These are phyloP conservation scores for Prorops nasuta DNA, from an alignment of 1,140 invertebrate species.

Conservation along the genomic window DNA sequence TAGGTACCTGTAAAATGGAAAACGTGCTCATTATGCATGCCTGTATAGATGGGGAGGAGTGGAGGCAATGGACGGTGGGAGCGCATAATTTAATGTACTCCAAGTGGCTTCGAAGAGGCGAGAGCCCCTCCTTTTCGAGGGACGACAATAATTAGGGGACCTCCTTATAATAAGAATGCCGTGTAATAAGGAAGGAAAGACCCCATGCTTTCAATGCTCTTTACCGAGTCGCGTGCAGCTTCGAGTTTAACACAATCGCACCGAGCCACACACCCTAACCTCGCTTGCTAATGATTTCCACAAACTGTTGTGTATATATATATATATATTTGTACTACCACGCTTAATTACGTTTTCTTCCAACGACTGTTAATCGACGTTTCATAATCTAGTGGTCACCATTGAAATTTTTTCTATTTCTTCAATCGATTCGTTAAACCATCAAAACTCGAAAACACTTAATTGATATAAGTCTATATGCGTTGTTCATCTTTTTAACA, in stretches of 20 bases:
- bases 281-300: conserved; percentile 20
- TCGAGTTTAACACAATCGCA: conserved; percentile 7
- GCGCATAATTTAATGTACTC: conserved; percentile 20
- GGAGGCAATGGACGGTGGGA: no score
- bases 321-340: no score
- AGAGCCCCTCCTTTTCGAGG: conserved; percentile 16
- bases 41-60: no score
- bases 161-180: conserved; percentile 24
- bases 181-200: conserved; percentile 21
- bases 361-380: neutral
- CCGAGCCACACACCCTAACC: no score
- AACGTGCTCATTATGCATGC: no score
- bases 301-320: conserved; percentile 23
- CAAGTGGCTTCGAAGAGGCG: conserved; percentile 15
- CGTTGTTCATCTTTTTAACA: no score
- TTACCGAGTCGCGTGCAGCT: conserved; percentile 1
- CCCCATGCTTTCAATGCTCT: neutral
- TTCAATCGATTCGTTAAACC: no score
- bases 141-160: conserved; percentile 25
- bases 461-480: no score
- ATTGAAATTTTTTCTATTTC: no score
- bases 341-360: conserved; percentile 5
- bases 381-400: no score
- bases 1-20: no score
- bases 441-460: no score